phyloP scores from a whole-genome alignment of 2,113 vertebrate genomes.

The Campylomormyrus numenius region DNA sequence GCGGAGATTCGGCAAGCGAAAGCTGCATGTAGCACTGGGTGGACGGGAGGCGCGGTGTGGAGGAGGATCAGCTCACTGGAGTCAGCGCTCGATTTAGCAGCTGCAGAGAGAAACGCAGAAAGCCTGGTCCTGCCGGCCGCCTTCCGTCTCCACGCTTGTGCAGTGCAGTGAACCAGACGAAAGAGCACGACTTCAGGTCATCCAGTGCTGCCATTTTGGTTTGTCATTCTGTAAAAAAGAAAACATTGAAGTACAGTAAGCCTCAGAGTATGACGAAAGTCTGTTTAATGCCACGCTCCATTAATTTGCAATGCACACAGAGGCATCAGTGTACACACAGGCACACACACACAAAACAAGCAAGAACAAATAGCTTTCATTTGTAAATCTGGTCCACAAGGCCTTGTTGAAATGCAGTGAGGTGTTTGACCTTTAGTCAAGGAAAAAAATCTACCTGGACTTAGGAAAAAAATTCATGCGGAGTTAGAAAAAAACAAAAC shows the following conservation, averaged over 20 bases:
- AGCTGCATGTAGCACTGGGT: background rate
- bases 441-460: background rate
- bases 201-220: background rate
- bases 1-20: background rate
- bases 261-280: background rate
- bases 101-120: background rate
- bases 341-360: background rate
- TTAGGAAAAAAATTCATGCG: background rate
- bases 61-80: background rate
- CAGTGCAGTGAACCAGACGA: background rate
- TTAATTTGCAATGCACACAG: background rate
- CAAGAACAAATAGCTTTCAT: background rate
- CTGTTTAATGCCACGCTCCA: background rate
- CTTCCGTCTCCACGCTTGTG: background rate
- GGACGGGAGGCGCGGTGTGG: background rate
- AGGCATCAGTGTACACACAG: background rate
- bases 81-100: background rate
- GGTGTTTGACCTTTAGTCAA: background rate
- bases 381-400: background rate
- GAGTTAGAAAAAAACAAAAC: background rate
- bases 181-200: background rate
- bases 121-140: background rate
- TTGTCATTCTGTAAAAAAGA: background rate
- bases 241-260: background rate
- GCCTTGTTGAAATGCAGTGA: background rate